Conservation (phyloP, 1,140 invertebrate genomes). For the Caenorhabditis inopinata region DNA sequence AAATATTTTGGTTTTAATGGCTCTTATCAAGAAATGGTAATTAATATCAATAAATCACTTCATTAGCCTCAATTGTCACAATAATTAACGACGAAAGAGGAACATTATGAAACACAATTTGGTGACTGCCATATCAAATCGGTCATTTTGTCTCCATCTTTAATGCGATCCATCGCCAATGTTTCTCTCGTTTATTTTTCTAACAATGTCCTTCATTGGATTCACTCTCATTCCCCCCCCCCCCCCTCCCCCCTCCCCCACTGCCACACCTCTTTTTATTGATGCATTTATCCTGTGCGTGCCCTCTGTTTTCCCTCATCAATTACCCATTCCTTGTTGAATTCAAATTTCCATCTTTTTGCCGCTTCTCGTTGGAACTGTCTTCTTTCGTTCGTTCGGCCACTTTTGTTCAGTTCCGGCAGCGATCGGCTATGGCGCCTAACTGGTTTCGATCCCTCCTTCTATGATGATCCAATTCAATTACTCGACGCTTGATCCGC, state of each 20-base stretch:
- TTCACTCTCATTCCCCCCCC: no score
- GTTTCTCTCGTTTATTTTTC: not conserved
- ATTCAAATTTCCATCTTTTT: not conserved
- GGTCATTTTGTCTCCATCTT: not conserved
- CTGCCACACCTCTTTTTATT: constrained; percentile 15
- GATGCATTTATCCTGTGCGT: not conserved
- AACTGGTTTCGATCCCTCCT: not conserved
- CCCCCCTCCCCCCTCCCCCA: no score
- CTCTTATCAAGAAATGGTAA: no score
- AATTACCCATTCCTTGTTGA: not conserved
- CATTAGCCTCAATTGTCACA: no score
- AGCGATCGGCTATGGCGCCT: not conserved
- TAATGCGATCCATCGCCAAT: not conserved
- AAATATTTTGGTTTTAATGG: no score
- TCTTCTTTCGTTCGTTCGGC: not conserved
- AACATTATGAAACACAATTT: constrained; percentile 9
- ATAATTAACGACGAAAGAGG: no score
- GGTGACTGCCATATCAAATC: constrained; percentile 12
- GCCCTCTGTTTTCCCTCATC: not conserved
- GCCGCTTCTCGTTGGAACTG: not conserved
- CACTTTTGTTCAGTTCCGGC: not conserved
- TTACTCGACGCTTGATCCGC: not conserved
- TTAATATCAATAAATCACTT: no score
- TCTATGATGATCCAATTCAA: constrained; percentile 19
- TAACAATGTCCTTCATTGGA: not conserved